phyloP scores from a whole-genome alignment of 2,113 vertebrate species.

The Delphinapterus leucas region DNA sequence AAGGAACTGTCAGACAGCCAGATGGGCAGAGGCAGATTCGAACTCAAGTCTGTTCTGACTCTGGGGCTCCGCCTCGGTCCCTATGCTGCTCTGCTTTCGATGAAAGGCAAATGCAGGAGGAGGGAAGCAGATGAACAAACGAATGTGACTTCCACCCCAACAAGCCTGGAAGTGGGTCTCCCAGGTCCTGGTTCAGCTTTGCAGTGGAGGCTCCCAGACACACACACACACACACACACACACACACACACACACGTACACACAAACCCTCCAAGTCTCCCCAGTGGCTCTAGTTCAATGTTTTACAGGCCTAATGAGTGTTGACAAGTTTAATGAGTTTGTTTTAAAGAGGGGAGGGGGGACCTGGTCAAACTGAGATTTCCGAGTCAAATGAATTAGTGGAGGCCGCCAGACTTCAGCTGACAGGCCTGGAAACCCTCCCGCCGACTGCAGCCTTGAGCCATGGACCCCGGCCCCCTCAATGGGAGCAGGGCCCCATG shows the following conservation, averaged over 20 bases:
- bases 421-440: constrained; percentile 87
- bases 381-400: constrained; percentile 95
- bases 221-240: neutral
- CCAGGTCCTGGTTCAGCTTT: constrained; percentile 9
- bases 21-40: neutral
- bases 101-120: neutral
- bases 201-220: neutral
- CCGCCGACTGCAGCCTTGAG: constrained; percentile 76
- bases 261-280: constrained; percentile 61
- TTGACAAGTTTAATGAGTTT: constrained; percentile 98
- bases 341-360: constrained; percentile 91
- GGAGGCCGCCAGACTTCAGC: constrained; percentile 86
- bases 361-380: constrained; percentile 94
- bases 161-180: neutral
- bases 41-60: neutral
- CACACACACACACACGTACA: neutral
- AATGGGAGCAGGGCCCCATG: neutral
- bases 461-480: neutral
- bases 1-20: constrained; percentile 52
- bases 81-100: neutral
- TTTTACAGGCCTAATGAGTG: constrained; percentile 94
- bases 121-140: neutral
- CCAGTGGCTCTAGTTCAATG: constrained; percentile 86
- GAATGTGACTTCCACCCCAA: constrained; percentile 3
- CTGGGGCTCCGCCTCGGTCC: neutral